Percentiles rank a stretch among this genome's conserved stretches.
phyloP scores from a whole-genome alignment of 2,113 vertebrate genomes.

The Grammomys dolichurus region DNA sequence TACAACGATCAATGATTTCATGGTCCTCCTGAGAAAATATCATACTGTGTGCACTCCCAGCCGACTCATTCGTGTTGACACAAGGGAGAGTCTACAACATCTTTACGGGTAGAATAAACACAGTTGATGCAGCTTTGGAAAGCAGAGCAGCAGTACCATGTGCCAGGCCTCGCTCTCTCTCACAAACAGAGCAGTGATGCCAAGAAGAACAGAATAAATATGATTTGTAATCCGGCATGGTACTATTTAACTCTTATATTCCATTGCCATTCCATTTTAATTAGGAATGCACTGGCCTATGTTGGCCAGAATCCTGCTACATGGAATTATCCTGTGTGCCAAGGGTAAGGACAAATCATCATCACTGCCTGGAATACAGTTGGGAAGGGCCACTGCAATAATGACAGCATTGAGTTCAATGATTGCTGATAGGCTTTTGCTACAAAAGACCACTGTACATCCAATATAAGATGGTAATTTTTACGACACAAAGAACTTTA shows the following conservation, averaged over 20 bases:
- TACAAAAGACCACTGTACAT: constrained; percentile 11
- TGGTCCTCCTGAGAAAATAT: background rate
- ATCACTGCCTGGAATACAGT: background rate
- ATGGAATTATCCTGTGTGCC: background rate
- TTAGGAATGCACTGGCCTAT: constrained; percentile 23
- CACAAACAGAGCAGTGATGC: background rate
- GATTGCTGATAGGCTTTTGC: background rate
- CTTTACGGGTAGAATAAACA: background rate
- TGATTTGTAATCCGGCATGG: background rate
- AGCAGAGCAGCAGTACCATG: background rate
- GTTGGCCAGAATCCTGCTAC: constrained; percentile 40
- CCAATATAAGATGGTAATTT: background rate
- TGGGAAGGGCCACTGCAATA: background rate
- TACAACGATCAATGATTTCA: background rate
- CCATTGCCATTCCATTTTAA: constrained; percentile 51
- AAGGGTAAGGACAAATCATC: background rate
- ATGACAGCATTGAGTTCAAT: background rate
- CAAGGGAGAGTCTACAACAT: too few species aligned
- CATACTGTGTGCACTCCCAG: background rate
- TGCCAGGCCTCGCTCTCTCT: background rate
- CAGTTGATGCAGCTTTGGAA: background rate
- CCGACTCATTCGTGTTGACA: too few species aligned
- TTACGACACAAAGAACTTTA: constrained; percentile 6
- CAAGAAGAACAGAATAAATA: background rate
- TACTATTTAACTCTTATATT: background rate